phyloP scores from a whole-genome alignment of 2,113 vertebrate genomes.

The Bos javanicus region DNA sequence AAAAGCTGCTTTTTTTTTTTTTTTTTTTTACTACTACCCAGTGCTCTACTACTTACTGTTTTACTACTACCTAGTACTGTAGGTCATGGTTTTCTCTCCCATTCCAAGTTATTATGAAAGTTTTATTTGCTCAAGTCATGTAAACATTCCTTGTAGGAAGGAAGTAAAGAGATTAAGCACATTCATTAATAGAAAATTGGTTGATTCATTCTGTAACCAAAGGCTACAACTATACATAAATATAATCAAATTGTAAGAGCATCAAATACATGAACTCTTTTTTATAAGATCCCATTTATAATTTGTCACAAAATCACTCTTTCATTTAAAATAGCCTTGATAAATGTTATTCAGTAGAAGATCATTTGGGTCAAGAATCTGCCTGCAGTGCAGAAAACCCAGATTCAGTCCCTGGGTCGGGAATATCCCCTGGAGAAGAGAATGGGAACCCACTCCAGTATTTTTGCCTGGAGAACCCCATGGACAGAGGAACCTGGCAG shows the following conservation, averaged over 20 bases:
- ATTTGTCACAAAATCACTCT: slow-evolving; percentile 1
- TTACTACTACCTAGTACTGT: neutral
- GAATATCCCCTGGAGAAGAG: neutral
- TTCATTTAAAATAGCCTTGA: neutral
- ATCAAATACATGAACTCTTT: neutral
- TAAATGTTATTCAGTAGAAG: slow-evolving; percentile 14
- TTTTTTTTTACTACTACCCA: neutral
- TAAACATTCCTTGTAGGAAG: neutral
- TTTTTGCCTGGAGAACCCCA: neutral
- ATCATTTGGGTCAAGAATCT: neutral
- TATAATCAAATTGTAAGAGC: neutral
- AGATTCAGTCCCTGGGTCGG: neutral
- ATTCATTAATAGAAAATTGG: slow-evolving; percentile 1
- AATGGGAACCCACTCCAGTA: neutral
- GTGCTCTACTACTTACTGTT: neutral
- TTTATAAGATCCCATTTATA: neutral
- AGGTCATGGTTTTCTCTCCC: neutral
- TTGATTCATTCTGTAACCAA: slow-evolving; percentile 10
- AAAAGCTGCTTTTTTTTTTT: neutral
- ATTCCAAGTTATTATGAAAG: neutral
- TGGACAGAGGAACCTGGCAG: neutral
- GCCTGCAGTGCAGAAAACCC: neutral
- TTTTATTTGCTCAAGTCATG: neutral
- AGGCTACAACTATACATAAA: neutral
- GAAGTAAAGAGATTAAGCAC: neutral